Conservation (phyloP, 2,113 vertebrate species). For the Sinocyclocheilus anshuiensis region DNA sequence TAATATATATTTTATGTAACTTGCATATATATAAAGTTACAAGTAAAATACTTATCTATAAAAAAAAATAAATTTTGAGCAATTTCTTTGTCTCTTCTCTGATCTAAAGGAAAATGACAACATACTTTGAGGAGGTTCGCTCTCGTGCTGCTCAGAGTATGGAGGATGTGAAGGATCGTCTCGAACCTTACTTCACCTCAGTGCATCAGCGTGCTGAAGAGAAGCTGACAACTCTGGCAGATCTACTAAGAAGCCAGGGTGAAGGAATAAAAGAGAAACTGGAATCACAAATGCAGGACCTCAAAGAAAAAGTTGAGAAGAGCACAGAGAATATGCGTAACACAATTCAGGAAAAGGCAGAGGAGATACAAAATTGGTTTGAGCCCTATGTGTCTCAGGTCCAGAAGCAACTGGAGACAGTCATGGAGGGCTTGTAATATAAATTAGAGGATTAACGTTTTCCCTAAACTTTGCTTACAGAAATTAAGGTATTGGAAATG, state of each 20-base stretch:
- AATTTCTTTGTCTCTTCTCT: not conserved
- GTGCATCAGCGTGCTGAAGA: conserved; percentile 68
- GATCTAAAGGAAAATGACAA: conserved; percentile 59
- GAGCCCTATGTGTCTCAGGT: conserved; percentile 53
- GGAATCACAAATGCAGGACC: conserved; percentile 46
- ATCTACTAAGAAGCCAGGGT: conserved; percentile 68
- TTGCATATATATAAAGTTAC: too few relatives aligned
- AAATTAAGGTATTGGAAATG: not conserved
- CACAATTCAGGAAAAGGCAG: conserved; percentile 60
- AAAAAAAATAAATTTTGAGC: not conserved
- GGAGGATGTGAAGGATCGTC: conserved; percentile 52
- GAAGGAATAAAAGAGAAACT: conserved; percentile 60
- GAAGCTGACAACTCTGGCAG: conserved; percentile 66
- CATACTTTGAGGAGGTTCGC: conserved; percentile 64
- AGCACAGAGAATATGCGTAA: conserved; percentile 49
- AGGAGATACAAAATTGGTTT: conserved; percentile 67
- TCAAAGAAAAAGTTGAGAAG: conserved; percentile 61
- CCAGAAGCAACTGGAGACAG: conserved; percentile 36
- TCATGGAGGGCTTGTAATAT: conserved; percentile 27
- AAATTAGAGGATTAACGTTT: not conserved
- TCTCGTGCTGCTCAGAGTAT: conserved; percentile 57
- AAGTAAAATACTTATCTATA: not conserved
- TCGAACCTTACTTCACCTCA: conserved; percentile 68
- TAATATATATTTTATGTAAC: too few relatives aligned
- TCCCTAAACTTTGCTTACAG: not conserved